Conservation (phyloP, 1,140 invertebrate species). For the Drosophila carrolli region DNA sequence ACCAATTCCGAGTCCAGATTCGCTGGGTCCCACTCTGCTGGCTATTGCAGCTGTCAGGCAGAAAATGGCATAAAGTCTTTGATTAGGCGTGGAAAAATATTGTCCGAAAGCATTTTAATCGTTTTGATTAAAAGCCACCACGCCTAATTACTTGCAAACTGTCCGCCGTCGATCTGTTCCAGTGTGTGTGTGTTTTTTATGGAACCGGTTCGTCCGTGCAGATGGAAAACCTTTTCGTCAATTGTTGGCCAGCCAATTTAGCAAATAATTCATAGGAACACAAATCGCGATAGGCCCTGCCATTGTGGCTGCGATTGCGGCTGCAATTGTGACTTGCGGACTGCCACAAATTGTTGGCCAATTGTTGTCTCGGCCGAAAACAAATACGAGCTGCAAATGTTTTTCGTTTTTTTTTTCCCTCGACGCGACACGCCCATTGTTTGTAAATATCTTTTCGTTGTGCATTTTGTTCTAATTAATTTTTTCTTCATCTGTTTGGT, state of each 20-base stretch:
- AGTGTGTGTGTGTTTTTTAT: background rate
- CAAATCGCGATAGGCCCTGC: constrained; percentile 79
- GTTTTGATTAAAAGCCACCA: constrained; percentile 83
- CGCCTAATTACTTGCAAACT: constrained; percentile 80
- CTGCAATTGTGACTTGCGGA: constrained; percentile 57
- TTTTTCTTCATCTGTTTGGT: constrained; percentile 59
- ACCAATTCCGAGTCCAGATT: constrained; percentile 30
- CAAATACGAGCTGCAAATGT: constrained; percentile 69
- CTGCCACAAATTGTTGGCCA: constrained; percentile 76
- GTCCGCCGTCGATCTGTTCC: constrained; percentile 1
- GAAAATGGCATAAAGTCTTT: constrained; percentile 77
- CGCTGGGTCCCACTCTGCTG: constrained; percentile 27
- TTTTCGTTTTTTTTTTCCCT: constrained; percentile 17
- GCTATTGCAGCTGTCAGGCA: constrained; percentile 75
- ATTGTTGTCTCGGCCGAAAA: constrained; percentile 67
- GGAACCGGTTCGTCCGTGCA: constrained; percentile 54
- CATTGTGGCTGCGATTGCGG: constrained; percentile 60
- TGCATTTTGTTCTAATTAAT: constrained; percentile 81
- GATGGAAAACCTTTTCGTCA: constrained; percentile 72
- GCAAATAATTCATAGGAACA: constrained; percentile 78
- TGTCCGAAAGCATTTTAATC: constrained; percentile 82
- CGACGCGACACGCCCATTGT: constrained; percentile 72
- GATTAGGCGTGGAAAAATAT: constrained; percentile 83
- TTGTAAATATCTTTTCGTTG: constrained; percentile 74
- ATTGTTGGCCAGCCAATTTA: constrained; percentile 73